These are phyloP conservation scores for Nebria ingens DNA, from an alignment of 1,140 invertebrate genomes.

Conservation along the genomic window DNA sequence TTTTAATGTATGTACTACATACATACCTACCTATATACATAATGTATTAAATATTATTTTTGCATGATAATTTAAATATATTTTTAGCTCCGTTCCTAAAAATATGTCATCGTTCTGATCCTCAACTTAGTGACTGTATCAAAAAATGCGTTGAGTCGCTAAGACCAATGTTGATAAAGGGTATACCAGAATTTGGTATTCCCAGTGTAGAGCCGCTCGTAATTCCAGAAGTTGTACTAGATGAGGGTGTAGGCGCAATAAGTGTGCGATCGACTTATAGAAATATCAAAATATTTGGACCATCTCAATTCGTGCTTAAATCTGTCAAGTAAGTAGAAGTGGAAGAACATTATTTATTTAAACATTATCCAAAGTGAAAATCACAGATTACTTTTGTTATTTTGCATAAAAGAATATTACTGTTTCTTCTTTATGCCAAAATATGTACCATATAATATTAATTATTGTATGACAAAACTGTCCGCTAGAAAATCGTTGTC, in stretches of 20 bases:
- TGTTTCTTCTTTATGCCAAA: no score
- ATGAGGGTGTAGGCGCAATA: constrained; percentile 48
- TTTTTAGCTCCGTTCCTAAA: constrained; percentile 35
- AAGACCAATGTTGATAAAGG: constrained; percentile 39
- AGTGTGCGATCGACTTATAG: constrained; percentile 46
- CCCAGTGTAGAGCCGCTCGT: constrained; percentile 52
- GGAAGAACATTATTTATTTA: no score
- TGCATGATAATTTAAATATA: no score
- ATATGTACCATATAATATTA: no score
- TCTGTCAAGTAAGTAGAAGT: constrained; percentile 42
- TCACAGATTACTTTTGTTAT: no score
- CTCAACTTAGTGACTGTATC: constrained; percentile 37
- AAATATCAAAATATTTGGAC: constrained; percentile 48
- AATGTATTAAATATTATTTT: no score
- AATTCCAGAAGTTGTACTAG: constrained; percentile 45
- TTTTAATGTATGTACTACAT: no score
- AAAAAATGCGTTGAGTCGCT: constrained; percentile 37
- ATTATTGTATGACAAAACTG: no score
- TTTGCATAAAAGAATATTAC: no score
- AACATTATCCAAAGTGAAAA: no score
- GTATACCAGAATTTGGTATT: constrained; percentile 47
- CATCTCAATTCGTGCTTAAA: constrained; percentile 43
- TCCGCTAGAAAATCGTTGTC: no score
- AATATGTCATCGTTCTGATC: constrained; percentile 36
- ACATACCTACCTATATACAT: no score